Percentiles rank a stretch among this genome's conserved stretches.
phyloP scores from a whole-genome alignment of 1,140 invertebrate species.

The Antheraea pernyi region DNA sequence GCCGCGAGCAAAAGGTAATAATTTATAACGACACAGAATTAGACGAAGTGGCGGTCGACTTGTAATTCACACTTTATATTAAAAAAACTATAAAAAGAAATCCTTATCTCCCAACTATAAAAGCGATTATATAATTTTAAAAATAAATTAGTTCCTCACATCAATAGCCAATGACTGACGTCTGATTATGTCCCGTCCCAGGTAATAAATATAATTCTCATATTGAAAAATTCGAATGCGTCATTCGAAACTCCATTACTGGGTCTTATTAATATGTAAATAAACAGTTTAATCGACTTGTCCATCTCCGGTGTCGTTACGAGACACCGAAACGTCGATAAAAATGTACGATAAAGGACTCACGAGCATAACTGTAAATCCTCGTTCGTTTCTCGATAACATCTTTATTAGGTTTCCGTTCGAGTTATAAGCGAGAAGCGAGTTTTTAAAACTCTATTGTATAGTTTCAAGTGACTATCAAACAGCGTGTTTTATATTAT shows the following conservation, averaged over 20 bases:
- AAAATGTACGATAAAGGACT: constrained; percentile 47
- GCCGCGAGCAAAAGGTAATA: too few species aligned
- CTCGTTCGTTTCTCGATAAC: constrained; percentile 33
- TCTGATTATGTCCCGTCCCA: neutral
- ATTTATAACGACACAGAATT: too few species aligned
- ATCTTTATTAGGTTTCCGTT: constrained; percentile 34
- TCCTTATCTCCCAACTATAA: neutral
- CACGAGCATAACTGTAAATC: constrained; percentile 39
- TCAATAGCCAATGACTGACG: neutral
- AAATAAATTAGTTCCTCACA: neutral
- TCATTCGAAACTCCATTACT: constrained; percentile 1
- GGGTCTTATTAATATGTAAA: constrained; percentile 40
- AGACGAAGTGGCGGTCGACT: too few species aligned
- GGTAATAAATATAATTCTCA: constrained; percentile 11
- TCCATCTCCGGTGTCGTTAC: constrained; percentile 32
- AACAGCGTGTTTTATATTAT: too few species aligned
- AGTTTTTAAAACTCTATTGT: neutral
- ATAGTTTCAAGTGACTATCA: too few species aligned
- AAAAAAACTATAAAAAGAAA: too few species aligned
- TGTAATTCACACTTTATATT: too few species aligned
- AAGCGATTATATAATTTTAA: neutral
- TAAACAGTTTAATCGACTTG: constrained; percentile 36
- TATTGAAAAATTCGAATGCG: constrained; percentile 31
- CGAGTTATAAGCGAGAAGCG: neutral
- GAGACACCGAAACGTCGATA: constrained; percentile 36